Base-by-base conservation (phyloP, 2,888 invertebrate genomes). In the Leptopilina syphax region DNA sequence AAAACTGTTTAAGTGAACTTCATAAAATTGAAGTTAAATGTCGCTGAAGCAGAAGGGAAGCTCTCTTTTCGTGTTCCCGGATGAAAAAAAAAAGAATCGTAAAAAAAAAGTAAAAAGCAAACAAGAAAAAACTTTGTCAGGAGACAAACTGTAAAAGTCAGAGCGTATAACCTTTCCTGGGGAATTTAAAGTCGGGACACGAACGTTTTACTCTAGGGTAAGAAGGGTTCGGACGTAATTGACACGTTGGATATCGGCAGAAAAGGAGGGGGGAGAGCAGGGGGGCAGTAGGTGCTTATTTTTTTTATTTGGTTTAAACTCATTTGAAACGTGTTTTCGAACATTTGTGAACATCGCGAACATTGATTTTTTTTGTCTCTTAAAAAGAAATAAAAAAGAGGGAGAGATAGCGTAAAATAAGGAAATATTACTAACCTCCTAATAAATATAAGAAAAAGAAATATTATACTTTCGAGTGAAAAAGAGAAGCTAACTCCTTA, bases 201-300 rank as follows among this genome's bases (percentile, higher is more conserved):
- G 84, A 82, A 82, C 80, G 50, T 50, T 60, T 80, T 79, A 44
- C 4, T 34, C 78, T 57, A 68, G 77, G 79, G 80, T 86, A 85
- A 86, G 85, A 86, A 85, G 83, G 80, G 77, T 80, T 82, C 78
- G 70, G 78, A 82, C 82, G 84, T 86, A 86, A 86, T 86, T 86
- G 86, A 86, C 86, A 86, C 84, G 83, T 84, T 80, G 84, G 81
- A 85, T 83, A 84, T 86, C 76, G 47, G 65, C 9, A 24, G 60
- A 54, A 65, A 47, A 1, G 47, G 47, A 1, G 12, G 50, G 50
- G 10, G 44, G 44, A 8, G 7, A 65, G 0, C 6, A 2, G 10
- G 10, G 50, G 50, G 50, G 10, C 7, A 8, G 44, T 6, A 8
- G 44, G 44, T 44, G 3, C 0, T 44, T 44, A 7, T 8, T 44